Conservation (phyloP, 2,888 invertebrate genomes). For the Caenorhabditis sinica region DNA sequence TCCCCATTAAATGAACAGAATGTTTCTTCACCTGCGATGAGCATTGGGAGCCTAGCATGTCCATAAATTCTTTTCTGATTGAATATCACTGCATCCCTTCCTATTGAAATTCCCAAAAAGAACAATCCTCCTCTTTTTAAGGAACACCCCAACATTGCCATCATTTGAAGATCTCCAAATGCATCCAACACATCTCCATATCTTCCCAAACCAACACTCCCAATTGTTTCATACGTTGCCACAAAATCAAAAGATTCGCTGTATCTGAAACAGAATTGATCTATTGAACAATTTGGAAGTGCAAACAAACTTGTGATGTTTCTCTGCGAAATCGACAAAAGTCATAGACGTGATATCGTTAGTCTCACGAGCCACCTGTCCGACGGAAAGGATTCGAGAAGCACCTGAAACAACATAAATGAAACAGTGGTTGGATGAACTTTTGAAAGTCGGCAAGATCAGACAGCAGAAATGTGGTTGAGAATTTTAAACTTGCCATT, state of each 20-base stretch:
- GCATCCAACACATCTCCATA: conserved; percentile 50
- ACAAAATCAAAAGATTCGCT: conserved; percentile 47
- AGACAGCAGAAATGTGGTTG: not conserved
- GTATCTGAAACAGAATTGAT: conserved; percentile 24
- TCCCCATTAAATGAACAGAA: too few relatives aligned
- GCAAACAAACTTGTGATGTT: conserved; percentile 35
- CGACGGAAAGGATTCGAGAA: conserved; percentile 43
- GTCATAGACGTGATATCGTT: conserved; percentile 39
- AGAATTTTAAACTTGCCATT: conserved; percentile 30
- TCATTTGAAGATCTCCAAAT: conserved; percentile 52
- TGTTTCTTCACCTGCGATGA: conserved; percentile 39
- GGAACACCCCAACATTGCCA: conserved; percentile 50
- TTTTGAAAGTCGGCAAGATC: not conserved
- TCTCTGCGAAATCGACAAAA: conserved; percentile 41
- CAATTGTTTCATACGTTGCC: conserved; percentile 36
- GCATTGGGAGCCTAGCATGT: conserved; percentile 51
- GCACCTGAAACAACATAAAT: conserved; percentile 52
- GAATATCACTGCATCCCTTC: conserved; percentile 51
- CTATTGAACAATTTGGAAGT: not conserved
- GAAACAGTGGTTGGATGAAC: not conserved
- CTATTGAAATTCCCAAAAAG: conserved; percentile 49
- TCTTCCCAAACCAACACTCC: conserved; percentile 43
- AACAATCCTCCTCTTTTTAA: conserved; percentile 43
- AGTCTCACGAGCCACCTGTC: conserved; percentile 37
- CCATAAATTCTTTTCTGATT: conserved; percentile 57